A percentile compares a stretch with the other conserved stretches of the same genome.
These are phyloP conservation scores for Caenorhabditis brenneri DNA, from an alignment of 1,140 invertebrate species.

Conservation along the genomic window DNA sequence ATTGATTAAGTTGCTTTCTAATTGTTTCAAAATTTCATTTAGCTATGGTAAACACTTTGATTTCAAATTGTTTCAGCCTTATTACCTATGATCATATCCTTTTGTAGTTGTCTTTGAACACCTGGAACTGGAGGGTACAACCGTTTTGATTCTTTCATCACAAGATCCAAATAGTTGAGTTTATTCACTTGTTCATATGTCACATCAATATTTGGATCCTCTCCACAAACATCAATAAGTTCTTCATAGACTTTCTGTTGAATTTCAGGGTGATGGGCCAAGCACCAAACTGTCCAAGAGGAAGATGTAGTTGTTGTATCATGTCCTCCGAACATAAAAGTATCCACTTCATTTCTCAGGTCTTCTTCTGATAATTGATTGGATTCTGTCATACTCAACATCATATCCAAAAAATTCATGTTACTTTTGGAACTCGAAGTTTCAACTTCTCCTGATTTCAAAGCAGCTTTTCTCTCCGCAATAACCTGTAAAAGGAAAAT, in stretches of 20 bases:
- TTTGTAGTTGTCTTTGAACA: slow-evolving; percentile 78
- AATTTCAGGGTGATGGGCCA: slow-evolving; percentile 72
- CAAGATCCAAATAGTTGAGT: slow-evolving; percentile 82
- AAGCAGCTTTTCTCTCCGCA: neutral
- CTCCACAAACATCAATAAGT: slow-evolving; percentile 74
- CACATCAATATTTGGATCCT: slow-evolving; percentile 78
- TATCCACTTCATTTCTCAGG: slow-evolving; percentile 80
- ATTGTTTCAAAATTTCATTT: too few species aligned
- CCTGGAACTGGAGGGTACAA: slow-evolving; percentile 74
- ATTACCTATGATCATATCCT: slow-evolving; percentile 75
- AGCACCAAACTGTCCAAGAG: slow-evolving; percentile 75
- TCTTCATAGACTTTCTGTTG: slow-evolving; percentile 82
- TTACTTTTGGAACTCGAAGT: slow-evolving; percentile 75
- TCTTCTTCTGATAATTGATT: slow-evolving; percentile 75
- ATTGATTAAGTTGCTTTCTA: too few species aligned
- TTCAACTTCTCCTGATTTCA: neutral
- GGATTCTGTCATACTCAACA: slow-evolving; percentile 84
- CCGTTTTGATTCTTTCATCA: slow-evolving; percentile 81
- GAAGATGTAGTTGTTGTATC: slow-evolving; percentile 86
- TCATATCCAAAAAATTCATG: too few species aligned
- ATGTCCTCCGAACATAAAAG: too few species aligned
- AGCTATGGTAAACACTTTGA: too few species aligned
- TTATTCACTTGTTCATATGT: slow-evolving; percentile 81
- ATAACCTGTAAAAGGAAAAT: too few species aligned
- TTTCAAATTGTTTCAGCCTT: too few species aligned